A percentile compares a stretch with the other conserved stretches of the same genome.
These are phyloP conservation scores for Picus viridis DNA, from an alignment of 2,797 vertebrate species.

Conservation along the genomic window DNA sequence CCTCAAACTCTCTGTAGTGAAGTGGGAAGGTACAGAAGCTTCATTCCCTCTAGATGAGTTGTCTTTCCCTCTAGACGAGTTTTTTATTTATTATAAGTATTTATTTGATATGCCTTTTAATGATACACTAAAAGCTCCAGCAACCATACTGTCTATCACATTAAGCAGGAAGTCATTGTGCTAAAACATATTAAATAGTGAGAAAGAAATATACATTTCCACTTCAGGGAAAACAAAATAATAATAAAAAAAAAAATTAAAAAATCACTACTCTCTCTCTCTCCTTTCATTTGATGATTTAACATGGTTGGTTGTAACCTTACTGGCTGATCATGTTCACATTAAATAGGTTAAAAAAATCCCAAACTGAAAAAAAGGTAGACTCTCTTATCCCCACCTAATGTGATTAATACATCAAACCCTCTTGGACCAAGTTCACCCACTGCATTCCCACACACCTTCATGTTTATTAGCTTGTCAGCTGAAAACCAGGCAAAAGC, in stretches of 20 bases:
- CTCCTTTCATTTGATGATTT: not conserved
- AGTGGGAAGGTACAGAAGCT: not conserved
- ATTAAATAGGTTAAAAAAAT: rapidly evolving
- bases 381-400: not conserved
- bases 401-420: not conserved
- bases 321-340: not conserved
- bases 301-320: not conserved
- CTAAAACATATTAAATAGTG: not conserved
- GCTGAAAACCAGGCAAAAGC: not conserved
- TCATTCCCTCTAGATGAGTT: not conserved
- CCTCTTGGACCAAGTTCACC: not conserved
- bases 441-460: not conserved
- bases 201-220: not conserved
- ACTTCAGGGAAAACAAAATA: not conserved
- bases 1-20: not conserved
- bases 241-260: not conserved
- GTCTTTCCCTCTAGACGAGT: not conserved
- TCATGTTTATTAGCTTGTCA: not conserved
- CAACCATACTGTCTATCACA: not conserved
- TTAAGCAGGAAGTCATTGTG: not conserved
- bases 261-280: not conserved
- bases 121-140: not conserved
- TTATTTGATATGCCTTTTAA: not conserved
- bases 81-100: not conserved
- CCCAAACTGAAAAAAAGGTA: not conserved